Base-by-base conservation (phyloP, 2,888 invertebrate species). In the Notodonta dromedarius region DNA sequence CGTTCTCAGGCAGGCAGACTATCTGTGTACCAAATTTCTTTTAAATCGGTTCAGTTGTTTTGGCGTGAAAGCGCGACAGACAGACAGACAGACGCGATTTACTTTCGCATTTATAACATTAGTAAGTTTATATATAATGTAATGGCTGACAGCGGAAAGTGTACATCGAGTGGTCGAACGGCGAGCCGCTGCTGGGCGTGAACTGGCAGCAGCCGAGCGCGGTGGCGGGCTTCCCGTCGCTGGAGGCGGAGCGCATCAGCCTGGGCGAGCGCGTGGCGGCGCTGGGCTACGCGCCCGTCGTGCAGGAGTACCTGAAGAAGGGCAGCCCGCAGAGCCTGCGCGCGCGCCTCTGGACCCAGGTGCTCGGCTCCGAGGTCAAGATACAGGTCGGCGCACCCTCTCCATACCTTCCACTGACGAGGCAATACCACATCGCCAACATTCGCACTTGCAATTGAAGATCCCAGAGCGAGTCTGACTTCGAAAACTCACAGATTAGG, bases 241-340 rank as follows among this genome's bases (percentile, higher is more conserved):
- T 97, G 58, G 96, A 96, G 83, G 94, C 94, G 5, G 97, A 97
- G 83, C 91, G 97, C 62, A 95, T 96, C 32, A 87, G 94, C 24
- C 90, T 97, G n/a, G 98, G 97, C 3, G 96, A 97, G 79, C 95
- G 96, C 71, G 97, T 98, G 14, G 89, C 98, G 13, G 94, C 95
- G 16, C 95, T 96, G 56, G 96, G 96, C 69, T 97, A 98, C 83
- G 97, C 98, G 0, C 98, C 98, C 0, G 94, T 98, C 46, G 97
- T 97, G 50, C 98, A 98, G 86, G 98, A 99, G 90, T 98, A 96
- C 85, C 91, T 98, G 12, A 98, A 98, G 91, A 95, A 95, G 70
- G 98, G 98, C 14, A 96, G 97, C 75, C 98, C 98, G 0, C 95
- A 96, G 71, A 94, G 95, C 67, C 93, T 98, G 53, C 94, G 99